These are phyloP conservation scores for Drosophila carrolli DNA, from an alignment of 1,140 invertebrate genomes.

Conservation along the genomic window DNA sequence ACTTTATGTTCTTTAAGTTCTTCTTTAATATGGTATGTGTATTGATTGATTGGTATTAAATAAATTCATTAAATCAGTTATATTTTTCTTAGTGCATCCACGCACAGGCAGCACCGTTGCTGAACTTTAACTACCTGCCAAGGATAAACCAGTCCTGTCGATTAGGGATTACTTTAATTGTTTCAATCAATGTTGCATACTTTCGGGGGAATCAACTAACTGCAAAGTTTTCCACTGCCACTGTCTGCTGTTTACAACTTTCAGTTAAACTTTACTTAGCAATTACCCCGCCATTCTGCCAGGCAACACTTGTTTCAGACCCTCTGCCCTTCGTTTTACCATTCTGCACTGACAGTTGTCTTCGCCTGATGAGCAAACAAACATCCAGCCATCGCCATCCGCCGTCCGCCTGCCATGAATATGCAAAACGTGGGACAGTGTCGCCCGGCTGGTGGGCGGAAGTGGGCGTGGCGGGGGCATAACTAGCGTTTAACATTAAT, in stretches of 20 bases:
- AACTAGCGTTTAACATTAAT: conserved; percentile 68
- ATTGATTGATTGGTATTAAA: too few species aligned
- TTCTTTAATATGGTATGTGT: too few species aligned
- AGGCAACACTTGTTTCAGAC: not conserved
- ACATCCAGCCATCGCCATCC: conserved; percentile 12
- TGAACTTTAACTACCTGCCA: conserved; percentile 10
- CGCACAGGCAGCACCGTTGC: not conserved
- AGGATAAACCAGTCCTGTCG: conserved; percentile 34
- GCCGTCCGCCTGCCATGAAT: conserved; percentile 30
- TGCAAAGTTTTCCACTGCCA: conserved; percentile 26
- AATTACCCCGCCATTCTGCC: conserved; percentile 30
- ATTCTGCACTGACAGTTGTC: conserved; percentile 20
- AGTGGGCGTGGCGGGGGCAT: conserved; percentile 26
- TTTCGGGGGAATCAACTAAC: conserved; percentile 36
- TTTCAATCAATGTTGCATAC: conserved; percentile 50
- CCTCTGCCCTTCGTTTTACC: not conserved
- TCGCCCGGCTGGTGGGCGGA: conserved; percentile 1
- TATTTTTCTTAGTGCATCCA: not conserved
- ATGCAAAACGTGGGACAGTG: conserved; percentile 35
- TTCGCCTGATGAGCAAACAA: conserved; percentile 51
- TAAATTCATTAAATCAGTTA: too few species aligned
- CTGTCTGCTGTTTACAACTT: conserved; percentile 35
- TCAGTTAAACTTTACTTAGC: conserved; percentile 42
- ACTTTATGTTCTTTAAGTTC: too few species aligned
- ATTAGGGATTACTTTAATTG: conserved; percentile 51